These are phyloP conservation scores for Mungos mungo DNA, from an alignment of 2,113 vertebrate species.

Conservation along the genomic window DNA sequence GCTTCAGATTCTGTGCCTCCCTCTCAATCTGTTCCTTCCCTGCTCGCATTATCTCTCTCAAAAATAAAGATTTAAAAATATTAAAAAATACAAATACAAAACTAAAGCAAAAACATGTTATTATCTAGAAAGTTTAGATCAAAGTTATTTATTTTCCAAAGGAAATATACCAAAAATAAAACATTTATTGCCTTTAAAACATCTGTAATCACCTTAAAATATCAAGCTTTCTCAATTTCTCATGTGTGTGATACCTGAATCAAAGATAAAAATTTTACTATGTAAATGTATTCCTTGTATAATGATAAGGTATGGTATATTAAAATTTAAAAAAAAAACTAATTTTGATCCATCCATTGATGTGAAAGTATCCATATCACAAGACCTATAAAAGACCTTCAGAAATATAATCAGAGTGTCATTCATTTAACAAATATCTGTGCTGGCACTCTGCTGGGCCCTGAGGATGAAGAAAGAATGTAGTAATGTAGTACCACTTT, in stretches of 20 bases:
- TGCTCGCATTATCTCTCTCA: too few species aligned
- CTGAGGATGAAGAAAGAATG: not conserved
- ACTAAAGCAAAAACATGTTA: not conserved
- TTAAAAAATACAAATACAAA: not conserved
- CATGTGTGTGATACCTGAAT: not conserved
- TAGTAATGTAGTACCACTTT: not conserved
- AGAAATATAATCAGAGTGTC: not conserved
- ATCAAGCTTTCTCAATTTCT: not conserved
- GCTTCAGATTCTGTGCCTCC: too few species aligned
- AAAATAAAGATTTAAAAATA: too few species aligned
- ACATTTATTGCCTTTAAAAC: not conserved
- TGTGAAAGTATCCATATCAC: not conserved
- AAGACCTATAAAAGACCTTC: not conserved
- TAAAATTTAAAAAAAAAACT: not conserved
- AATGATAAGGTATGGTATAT: not conserved
- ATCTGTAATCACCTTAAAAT: not conserved
- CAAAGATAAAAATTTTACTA: not conserved
- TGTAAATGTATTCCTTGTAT: not conserved
- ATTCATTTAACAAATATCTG: not conserved
- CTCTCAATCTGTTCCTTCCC: too few species aligned
- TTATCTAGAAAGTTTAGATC: not conserved
- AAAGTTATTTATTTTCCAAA: conserved; percentile 31
- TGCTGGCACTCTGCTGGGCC: not conserved
- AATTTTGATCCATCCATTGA: not conserved
- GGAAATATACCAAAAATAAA: not conserved